Percentiles rank a stretch among this genome's conserved stretches.
phyloP scores from a whole-genome alignment of 1,140 invertebrate species.

The Tetragonula clypearis region DNA sequence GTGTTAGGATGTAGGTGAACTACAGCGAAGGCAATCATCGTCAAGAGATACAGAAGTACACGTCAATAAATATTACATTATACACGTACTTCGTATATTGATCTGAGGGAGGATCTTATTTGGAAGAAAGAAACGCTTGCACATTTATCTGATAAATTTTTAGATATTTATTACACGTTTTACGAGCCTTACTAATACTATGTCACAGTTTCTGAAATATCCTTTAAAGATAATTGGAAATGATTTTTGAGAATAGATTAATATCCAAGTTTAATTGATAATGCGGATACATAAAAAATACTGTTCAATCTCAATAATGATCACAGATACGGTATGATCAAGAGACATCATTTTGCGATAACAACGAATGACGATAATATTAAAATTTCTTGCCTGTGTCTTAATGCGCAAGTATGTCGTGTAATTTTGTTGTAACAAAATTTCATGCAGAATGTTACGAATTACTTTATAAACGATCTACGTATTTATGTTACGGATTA shows the following conservation, averaged over 20 bases:
- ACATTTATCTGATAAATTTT: conserved; percentile 1
- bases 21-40: conserved; percentile 55
- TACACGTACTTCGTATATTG: conserved; percentile 42
- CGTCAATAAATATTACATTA: conserved; percentile 61
- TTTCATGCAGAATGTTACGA: conserved; percentile 2
- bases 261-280: conserved; percentile 16
- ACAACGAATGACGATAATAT: conserved; percentile 14
- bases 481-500: conserved; percentile 23
- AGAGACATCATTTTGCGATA: not conserved
- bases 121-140: not conserved
- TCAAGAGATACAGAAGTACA: conserved; percentile 32
- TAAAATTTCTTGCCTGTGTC: not conserved
- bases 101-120: conserved; percentile 16
- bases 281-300: conserved; percentile 1
- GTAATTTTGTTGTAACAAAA: conserved; percentile 24
- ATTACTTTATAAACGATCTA: conserved; percentile 27
- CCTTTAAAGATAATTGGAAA: not conserved
- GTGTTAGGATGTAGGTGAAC: conserved; percentile 52
- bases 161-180: not conserved
- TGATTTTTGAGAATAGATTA: not conserved
- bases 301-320: not conserved
- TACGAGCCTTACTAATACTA: not conserved
- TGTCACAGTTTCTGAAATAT: not conserved
- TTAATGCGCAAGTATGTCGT: not conserved
- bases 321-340: not conserved